Conservation (phyloP, 2,113 vertebrate genomes). For the Serilophus lunatus region DNA sequence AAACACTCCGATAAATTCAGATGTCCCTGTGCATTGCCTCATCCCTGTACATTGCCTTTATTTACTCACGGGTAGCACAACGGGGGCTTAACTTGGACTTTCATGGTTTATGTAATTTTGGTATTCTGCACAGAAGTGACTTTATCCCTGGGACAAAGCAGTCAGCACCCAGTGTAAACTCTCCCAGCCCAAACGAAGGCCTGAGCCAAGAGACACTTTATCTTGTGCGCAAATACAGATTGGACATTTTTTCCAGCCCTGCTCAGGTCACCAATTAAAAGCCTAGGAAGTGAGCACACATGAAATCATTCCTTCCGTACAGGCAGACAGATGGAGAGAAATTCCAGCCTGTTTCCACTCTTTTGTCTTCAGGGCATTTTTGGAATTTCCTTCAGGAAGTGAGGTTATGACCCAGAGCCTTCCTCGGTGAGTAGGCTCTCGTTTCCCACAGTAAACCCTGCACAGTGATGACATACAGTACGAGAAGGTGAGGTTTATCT, state of each 20-base stretch:
- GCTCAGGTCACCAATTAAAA: slow-evolving; percentile 41
- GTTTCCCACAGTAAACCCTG: slow-evolving; percentile 75
- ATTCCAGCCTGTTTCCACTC: slow-evolving; percentile 74
- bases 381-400: slow-evolving; percentile 83
- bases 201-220: background rate
- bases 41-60: fast-evolving
- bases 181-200: background rate
- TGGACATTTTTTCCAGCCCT: slow-evolving; percentile 44
- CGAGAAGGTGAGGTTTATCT: slow-evolving; percentile 77
- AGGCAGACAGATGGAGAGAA: slow-evolving; percentile 76
- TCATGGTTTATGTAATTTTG: background rate
- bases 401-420: slow-evolving; percentile 73
- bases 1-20: background rate
- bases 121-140: background rate
- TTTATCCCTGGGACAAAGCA: slow-evolving; percentile 4
- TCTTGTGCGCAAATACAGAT: slow-evolving; percentile 27
- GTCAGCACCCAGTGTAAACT: background rate
- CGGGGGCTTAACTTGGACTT: background rate
- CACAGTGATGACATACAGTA: slow-evolving; percentile 55
- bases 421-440: slow-evolving; percentile 57
- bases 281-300: slow-evolving; percentile 74
- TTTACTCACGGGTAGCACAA: background rate
- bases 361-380: slow-evolving; percentile 80
- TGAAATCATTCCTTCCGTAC: slow-evolving; percentile 77
- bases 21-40: background rate